phyloP scores from a whole-genome alignment of 2,797 vertebrate species.

The Epinephelus coioides region DNA sequence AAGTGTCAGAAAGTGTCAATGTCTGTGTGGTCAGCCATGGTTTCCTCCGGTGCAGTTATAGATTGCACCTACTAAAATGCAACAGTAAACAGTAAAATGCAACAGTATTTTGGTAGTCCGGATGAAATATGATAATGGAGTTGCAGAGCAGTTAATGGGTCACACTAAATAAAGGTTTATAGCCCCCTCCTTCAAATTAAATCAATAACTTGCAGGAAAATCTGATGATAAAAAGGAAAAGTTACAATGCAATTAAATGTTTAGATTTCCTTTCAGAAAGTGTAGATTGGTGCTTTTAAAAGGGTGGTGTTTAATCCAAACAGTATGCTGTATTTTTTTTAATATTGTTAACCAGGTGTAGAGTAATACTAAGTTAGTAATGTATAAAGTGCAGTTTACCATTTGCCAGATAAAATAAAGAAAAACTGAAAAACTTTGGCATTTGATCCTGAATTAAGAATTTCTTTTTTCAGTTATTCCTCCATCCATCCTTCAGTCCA shows the following conservation, averaged over 20 bases:
- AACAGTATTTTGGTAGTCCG: background rate
- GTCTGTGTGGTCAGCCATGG: background rate
- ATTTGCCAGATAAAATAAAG: background rate
- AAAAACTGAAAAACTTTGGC: background rate
- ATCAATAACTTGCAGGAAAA: background rate
- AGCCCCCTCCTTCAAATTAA: background rate
- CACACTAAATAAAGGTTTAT: background rate
- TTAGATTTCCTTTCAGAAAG: background rate
- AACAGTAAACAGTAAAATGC: too few relatives aligned
- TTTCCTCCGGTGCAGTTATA: background rate
- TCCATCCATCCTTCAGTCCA: background rate
- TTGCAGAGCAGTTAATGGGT: background rate
- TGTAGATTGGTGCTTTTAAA: background rate
- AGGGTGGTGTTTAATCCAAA: background rate
- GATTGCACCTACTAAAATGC: background rate
- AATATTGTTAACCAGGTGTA: background rate
- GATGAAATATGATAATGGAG: background rate
- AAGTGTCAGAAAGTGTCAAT: background rate
- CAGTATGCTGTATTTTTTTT: background rate
- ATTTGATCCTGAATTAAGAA: background rate
- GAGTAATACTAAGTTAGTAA: background rate
- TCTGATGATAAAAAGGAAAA: background rate
- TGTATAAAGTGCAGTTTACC: background rate
- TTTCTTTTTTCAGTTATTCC: background rate
- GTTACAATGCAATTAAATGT: background rate